These are phyloP conservation scores for Hirtodrosophila alboralis DNA, from an alignment of 2,888 invertebrate genomes.

Conservation along the genomic window DNA sequence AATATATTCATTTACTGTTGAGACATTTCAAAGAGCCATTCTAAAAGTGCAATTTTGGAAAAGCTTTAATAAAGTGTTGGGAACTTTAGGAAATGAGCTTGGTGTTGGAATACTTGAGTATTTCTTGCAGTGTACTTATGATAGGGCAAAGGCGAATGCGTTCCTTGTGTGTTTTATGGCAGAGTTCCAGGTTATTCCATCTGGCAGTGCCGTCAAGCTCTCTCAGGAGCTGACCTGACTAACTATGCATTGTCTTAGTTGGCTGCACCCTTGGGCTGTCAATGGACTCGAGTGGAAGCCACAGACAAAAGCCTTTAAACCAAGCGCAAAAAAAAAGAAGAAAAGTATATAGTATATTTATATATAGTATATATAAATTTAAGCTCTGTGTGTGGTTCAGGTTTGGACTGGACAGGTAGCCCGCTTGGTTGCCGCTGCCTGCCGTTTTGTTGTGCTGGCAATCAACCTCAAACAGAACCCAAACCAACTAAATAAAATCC, in stretches of 20 bases:
- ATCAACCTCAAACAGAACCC: constrained; percentile 39
- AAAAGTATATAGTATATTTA: too few relatives aligned
- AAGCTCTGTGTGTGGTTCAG: constrained; percentile 8
- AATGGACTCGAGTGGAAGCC: constrained; percentile 35
- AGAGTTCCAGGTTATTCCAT: constrained; percentile 18
- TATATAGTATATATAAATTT: too few relatives aligned
- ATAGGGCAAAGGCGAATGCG: not conserved
- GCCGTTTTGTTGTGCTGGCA: constrained; percentile 27
- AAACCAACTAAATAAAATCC: not conserved
- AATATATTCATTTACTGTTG: too few relatives aligned
- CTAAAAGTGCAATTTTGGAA: too few relatives aligned
- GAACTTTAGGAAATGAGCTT: too few relatives aligned
- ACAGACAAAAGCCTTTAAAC: constrained; percentile 37
- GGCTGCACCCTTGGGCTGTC: constrained; percentile 17
- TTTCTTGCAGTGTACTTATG: too few relatives aligned
- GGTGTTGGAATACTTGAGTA: too few relatives aligned
- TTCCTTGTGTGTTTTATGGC: constrained; percentile 15
- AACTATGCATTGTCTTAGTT: constrained; percentile 7
- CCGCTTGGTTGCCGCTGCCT: constrained; percentile 30
- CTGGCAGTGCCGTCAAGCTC: constrained; percentile 3
- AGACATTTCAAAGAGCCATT: too few relatives aligned
- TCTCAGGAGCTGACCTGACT: not conserved
- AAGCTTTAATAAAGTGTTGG: too few relatives aligned
- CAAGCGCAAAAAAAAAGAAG: constrained; percentile 18
- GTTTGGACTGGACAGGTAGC: constrained; percentile 21